phyloP scores from a whole-genome alignment of 1,140 invertebrate genomes.

The Thaumatotibia leucotreta region DNA sequence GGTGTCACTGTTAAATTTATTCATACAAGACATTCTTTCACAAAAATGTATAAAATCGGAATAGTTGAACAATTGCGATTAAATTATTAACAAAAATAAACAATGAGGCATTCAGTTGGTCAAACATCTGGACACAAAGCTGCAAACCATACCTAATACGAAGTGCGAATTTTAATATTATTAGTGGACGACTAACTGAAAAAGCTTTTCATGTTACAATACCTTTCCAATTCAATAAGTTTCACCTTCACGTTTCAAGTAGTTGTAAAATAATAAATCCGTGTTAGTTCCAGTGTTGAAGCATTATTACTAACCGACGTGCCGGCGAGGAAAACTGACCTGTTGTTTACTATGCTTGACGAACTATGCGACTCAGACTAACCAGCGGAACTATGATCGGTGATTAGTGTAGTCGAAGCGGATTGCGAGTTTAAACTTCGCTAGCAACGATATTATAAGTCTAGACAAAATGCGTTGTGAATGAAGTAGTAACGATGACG shows the following conservation, averaged over 20 bases:
- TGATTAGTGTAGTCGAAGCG: neutral
- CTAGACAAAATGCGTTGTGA: neutral
- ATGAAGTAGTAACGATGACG: conserved; percentile 20
- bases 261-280: neutral
- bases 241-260: conserved; percentile 6
- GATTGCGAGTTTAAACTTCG: neutral
- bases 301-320: neutral
- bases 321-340: neutral
- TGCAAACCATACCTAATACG: neutral
- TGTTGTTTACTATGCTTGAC: neutral
- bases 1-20: no score
- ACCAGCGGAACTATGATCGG: neutral
- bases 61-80: neutral
- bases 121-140: neutral
- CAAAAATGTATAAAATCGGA: no score
- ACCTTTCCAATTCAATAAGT: neutral
- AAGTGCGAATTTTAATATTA: neutral
- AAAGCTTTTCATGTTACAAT: conserved; percentile 12
- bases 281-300: neutral
- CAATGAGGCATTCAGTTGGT: neutral
- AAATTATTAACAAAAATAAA: neutral
- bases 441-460: neutral
- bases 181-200: conserved; percentile 28
- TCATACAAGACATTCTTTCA: no score
- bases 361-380: neutral